These are phyloP conservation scores for Pseudomyrmex concolor DNA, from an alignment of 1,140 invertebrate genomes.

Conservation along the genomic window DNA sequence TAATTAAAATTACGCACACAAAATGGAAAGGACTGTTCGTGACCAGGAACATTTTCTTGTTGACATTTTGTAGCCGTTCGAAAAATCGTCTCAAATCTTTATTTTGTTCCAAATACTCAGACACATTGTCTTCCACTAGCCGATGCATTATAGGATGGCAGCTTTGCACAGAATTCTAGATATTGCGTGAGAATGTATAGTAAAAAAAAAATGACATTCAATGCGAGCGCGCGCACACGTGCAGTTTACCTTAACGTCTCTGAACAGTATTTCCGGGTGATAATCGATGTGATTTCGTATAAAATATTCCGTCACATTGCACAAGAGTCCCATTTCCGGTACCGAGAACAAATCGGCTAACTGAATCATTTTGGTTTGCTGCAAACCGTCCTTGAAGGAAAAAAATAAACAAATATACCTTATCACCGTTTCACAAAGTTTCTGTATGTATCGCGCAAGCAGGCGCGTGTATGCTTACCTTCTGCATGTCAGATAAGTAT, in stretches of 20 bases:
- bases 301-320: constrained; percentile 97
- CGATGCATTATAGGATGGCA: constrained; percentile 97
- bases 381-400: constrained; percentile 76
- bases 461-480: constrained; percentile 68
- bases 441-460: too few relatives aligned
- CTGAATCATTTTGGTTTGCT: constrained; percentile 94
- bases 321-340: constrained; percentile 97
- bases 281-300: constrained; percentile 95
- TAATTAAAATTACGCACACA: constrained; percentile 90
- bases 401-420: not conserved
- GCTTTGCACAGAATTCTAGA: constrained; percentile 93
- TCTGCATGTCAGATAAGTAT: constrained; percentile 72
- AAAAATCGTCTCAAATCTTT: constrained; percentile 91
- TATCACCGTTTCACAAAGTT: too few relatives aligned
- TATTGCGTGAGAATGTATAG: not conserved
- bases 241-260: constrained; percentile 94
- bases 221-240: too few relatives aligned
- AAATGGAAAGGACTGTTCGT: constrained; percentile 98
- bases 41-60: constrained; percentile 97
- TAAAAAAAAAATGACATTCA: too few relatives aligned
- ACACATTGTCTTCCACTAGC: constrained; percentile 91
- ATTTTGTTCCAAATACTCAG: constrained; percentile 93
- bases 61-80: constrained; percentile 88
- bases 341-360: constrained; percentile 98
- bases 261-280: constrained; percentile 97